These are phyloP conservation scores for Timandra comae DNA, from an alignment of 2,888 invertebrate genomes.

Conservation along the genomic window DNA sequence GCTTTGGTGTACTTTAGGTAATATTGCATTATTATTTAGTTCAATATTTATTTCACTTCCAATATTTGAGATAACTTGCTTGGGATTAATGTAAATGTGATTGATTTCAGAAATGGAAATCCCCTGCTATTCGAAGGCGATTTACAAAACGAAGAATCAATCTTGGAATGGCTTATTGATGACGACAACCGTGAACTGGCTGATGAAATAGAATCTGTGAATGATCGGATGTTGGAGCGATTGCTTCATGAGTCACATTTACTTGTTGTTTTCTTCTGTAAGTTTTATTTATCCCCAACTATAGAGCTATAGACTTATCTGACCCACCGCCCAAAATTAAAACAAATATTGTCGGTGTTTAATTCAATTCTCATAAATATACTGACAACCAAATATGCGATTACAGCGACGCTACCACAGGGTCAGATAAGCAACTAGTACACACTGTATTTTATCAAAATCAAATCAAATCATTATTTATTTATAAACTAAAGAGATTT, in stretches of 20 bases:
- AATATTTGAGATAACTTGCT: no score
- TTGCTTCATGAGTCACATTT: conserved; percentile 90
- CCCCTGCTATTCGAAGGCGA: conserved; percentile 93
- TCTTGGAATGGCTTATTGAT: conserved; percentile 94
- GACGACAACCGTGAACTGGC: conserved; percentile 95
- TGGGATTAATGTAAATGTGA: not conserved
- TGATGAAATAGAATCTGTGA: conserved; percentile 95
- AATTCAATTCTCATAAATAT: no score
- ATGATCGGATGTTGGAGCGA: conserved; percentile 91
- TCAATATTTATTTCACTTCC: not conserved
- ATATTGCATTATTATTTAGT: conserved; percentile 4
- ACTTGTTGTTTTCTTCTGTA: conserved; percentile 94
- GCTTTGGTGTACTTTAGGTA: conserved; percentile 93
- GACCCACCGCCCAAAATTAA: no score
- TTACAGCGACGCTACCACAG: no score
- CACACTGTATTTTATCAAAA: no score
- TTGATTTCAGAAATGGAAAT: conserved; percentile 86
- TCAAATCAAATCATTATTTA: no score
- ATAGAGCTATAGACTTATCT: no score
- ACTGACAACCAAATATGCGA: no score
- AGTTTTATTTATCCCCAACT: no score
- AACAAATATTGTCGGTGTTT: no score
- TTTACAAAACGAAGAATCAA: conserved; percentile 93
- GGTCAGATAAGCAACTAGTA: no score
- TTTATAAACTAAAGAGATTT: no score